phyloP scores from a whole-genome alignment of 2,888 invertebrate genomes.

The Schrankia costaestrigalis region DNA sequence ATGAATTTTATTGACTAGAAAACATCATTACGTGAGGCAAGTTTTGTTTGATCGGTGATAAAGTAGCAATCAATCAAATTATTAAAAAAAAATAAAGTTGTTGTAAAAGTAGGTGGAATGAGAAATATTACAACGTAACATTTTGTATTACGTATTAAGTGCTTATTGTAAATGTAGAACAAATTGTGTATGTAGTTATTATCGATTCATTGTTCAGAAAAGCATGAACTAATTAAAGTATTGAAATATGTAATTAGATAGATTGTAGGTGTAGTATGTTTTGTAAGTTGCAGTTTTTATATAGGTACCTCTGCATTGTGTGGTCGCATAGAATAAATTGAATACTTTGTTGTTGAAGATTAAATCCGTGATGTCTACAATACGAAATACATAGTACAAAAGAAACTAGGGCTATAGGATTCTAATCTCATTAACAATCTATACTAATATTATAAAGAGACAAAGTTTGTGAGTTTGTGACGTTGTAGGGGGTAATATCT shows the following conservation, averaged over 20 bases:
- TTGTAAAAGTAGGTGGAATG: slow-evolving; percentile 51
- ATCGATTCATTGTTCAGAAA: slow-evolving; percentile 20
- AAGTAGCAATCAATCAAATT: slow-evolving; percentile 34
- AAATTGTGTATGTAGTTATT: slow-evolving; percentile 17
- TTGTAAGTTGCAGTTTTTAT: too few relatives aligned
- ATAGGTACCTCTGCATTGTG: too few relatives aligned
- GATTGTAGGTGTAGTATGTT: slow-evolving; percentile 18
- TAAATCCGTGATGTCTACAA: too few relatives aligned
- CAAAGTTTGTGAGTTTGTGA: too few relatives aligned
- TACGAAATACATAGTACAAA: too few relatives aligned
- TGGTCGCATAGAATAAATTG: too few relatives aligned
- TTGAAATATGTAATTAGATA: slow-evolving; percentile 15
- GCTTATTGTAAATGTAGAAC: slow-evolving; percentile 19
- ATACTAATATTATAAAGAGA: too few relatives aligned
- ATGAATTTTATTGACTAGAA: slow-evolving; percentile 51
- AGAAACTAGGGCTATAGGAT: too few relatives aligned
- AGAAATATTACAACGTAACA: slow-evolving; percentile 38
- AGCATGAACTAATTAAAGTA: slow-evolving; percentile 23
- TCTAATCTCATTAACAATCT: too few relatives aligned
- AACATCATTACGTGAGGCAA: slow-evolving; percentile 51
- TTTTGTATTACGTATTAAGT: slow-evolving; percentile 14
- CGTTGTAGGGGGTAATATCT: too few relatives aligned
- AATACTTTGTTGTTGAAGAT: too few relatives aligned
- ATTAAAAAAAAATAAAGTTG: slow-evolving; percentile 13
- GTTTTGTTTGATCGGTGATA: slow-evolving; percentile 40